Percentiles rank a stretch among this genome's conserved stretches.
Conservation (phyloP, 2,113 vertebrate genomes). For the Heterochromis multidens region DNA sequence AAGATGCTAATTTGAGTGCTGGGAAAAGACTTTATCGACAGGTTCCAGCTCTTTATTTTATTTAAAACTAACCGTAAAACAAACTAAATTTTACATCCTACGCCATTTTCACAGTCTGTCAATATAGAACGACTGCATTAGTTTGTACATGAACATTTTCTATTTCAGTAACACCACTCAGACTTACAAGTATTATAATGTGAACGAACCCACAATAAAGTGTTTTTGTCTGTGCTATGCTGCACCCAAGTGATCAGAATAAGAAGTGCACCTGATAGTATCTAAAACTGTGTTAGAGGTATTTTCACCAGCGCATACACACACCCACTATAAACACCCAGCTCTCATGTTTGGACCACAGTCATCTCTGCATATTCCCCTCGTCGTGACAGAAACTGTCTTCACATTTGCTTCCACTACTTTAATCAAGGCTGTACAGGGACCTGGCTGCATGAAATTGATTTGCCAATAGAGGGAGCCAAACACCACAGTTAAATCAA, state of each 20-base stretch:
- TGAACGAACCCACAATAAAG: background rate
- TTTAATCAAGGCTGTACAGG: background rate
- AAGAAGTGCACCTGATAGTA: background rate
- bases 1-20: background rate
- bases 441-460: background rate
- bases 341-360: background rate
- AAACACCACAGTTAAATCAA: constrained; percentile 9
- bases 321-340: background rate
- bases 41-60: background rate
- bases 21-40: background rate
- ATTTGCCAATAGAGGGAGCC: constrained; percentile 33
- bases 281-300: background rate
- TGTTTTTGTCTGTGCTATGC: background rate
- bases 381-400: background rate
- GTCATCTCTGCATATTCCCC: background rate
- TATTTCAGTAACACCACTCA: background rate
- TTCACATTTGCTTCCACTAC: background rate
- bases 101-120: background rate
- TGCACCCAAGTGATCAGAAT: constrained; percentile 12
- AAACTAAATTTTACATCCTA: background rate
- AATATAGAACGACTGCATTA: background rate
- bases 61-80: background rate
- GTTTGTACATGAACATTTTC: background rate
- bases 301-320: background rate
- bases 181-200: background rate